phyloP scores from a whole-genome alignment of 2,113 vertebrate genomes.

The Polypterus bichir region DNA sequence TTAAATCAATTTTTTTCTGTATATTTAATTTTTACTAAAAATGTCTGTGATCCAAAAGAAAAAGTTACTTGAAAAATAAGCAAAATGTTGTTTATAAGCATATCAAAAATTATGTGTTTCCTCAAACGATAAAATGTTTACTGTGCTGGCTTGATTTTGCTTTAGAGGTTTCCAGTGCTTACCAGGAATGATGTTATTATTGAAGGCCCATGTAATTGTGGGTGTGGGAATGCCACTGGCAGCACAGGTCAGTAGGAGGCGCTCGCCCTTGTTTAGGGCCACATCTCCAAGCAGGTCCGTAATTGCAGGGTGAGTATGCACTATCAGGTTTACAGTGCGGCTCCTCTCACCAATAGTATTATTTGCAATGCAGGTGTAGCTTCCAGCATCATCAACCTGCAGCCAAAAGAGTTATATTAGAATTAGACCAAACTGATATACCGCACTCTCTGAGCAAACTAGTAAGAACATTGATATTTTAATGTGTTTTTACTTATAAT shows the following conservation, averaged over 20 bases:
- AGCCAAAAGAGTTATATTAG: conserved; percentile 3
- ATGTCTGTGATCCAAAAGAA: too few species aligned
- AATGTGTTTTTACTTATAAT: too few species aligned
- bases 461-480: too few species aligned
- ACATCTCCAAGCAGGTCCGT: conserved; percentile 70
- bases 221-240: conserved; percentile 71
- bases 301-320: conserved; percentile 72
- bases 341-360: conserved; percentile 72
- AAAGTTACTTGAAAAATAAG: too few species aligned
- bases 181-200: conserved; percentile 87
- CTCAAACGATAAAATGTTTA: too few species aligned
- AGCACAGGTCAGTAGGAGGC: conserved; percentile 64
- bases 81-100: too few species aligned
- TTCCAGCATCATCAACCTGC: conserved; percentile 73
- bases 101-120: too few species aligned
- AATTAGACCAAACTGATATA: too few species aligned
- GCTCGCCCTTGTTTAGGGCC: conserved; percentile 79
- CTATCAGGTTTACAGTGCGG: conserved; percentile 44
- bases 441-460: too few species aligned
- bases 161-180: conserved; percentile 6
- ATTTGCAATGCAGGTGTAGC: conserved; percentile 72
- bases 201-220: conserved; percentile 79
- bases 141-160: too few species aligned
- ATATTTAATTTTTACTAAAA: too few species aligned
- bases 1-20: too few species aligned